These are phyloP conservation scores for Selenia dentaria DNA, from an alignment of 2,888 invertebrate genomes.

Conservation along the genomic window DNA sequence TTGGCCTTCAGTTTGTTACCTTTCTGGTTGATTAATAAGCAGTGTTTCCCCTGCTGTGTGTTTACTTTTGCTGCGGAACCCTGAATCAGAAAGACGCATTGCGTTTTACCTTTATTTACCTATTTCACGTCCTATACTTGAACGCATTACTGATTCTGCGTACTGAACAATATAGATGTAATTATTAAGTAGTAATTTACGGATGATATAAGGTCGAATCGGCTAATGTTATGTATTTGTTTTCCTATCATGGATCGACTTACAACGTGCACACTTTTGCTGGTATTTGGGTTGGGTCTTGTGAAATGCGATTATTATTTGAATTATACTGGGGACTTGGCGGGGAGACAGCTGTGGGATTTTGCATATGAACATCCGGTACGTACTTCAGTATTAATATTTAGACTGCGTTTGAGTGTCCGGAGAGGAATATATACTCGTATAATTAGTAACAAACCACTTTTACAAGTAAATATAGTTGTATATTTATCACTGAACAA, in stretches of 20 bases:
- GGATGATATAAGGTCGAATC: conserved; percentile 13
- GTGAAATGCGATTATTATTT: conserved; percentile 8
- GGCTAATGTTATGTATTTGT: conserved; percentile 6
- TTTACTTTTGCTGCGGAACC: too few relatives aligned
- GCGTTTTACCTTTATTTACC: too few relatives aligned
- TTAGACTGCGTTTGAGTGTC: too few relatives aligned
- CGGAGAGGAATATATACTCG: too few relatives aligned
- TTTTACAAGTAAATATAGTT: too few relatives aligned
- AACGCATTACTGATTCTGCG: neutral
- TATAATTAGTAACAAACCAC: too few relatives aligned
- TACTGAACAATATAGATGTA: neutral
- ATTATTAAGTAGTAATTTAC: conserved; percentile 5
- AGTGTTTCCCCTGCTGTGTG: too few relatives aligned
- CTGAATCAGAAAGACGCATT: too few relatives aligned
- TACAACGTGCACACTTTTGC: conserved; percentile 2
- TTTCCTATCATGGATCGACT: conserved; percentile 8
- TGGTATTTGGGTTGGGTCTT: conserved; percentile 5
- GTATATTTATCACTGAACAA: too few relatives aligned
- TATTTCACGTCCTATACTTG: too few relatives aligned
- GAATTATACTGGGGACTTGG: conserved; percentile 22
- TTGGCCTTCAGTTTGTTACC: too few relatives aligned
- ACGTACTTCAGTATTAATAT: conserved; percentile 7
- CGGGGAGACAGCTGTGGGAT: conserved; percentile 25
- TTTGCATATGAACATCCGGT: conserved; percentile 28
- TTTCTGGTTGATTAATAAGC: too few relatives aligned